Conservation (phyloP, 2,888 invertebrate species). For the Eristalis arbustorum region DNA sequence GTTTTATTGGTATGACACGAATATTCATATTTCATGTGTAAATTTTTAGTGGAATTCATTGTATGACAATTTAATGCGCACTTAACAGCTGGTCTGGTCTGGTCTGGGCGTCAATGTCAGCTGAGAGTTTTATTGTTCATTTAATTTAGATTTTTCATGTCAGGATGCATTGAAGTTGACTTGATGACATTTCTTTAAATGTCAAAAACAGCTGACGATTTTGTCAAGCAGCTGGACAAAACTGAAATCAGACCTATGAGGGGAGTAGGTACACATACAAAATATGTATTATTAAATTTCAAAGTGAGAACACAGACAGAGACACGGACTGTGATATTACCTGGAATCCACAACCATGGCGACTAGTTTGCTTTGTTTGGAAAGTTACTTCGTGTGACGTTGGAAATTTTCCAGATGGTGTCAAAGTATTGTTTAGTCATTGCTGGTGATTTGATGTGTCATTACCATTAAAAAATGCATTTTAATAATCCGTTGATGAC, state of each 20-base stretch:
- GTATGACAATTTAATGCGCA: neutral
- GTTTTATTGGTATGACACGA: slow-evolving; percentile 49
- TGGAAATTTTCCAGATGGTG: neutral
- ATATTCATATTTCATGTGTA: neutral
- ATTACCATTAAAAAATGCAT: neutral
- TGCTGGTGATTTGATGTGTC: neutral
- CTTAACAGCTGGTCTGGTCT: slow-evolving; percentile 4
- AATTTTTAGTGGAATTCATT: neutral
- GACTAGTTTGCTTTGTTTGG: neutral
- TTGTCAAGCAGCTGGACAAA: neutral
- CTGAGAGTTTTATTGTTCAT: slow-evolving; percentile 7
- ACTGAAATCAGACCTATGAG: neutral
- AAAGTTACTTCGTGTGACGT: neutral
- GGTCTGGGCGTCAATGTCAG: slow-evolving; percentile 22
- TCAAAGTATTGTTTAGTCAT: neutral
- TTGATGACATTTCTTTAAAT: neutral
- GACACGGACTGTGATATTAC: neutral
- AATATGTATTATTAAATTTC: neutral
- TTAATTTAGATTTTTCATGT: neutral
- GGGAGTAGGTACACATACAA: neutral
- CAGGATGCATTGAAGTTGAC: too few relatives aligned
- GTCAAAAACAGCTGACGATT: neutral
- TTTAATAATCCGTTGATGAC: neutral
- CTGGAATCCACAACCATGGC: neutral
- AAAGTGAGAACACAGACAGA: neutral